Evolutionary conservation across 2,888 invertebrate species (phyloP).

Genomic region (Keiferia lycopersicella): DNA sequence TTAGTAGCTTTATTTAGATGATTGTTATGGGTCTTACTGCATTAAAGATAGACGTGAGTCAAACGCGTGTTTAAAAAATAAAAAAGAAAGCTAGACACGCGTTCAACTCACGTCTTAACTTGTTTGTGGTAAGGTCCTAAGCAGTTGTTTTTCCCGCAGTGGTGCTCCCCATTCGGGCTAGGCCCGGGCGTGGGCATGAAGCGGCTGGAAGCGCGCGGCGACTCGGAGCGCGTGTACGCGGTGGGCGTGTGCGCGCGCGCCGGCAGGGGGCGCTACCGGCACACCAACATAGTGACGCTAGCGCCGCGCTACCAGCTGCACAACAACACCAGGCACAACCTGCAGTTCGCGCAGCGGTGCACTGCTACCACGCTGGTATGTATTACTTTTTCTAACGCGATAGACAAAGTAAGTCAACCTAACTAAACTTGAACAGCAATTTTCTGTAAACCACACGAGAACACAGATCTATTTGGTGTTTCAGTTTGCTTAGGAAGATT

Average conservation of each 20-base stretch:
- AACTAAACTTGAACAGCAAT: no score
- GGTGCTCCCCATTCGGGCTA: slow-evolving; percentile 93
- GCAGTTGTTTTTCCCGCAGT: slow-evolving; percentile 69
- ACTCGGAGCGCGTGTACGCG: slow-evolving; percentile 85
- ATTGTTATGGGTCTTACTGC: no score
- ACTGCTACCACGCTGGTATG: slow-evolving; percentile 87
- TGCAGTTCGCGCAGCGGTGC: slow-evolving; percentile 95
- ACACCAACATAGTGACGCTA: slow-evolving; percentile 95
- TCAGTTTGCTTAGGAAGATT: no score
- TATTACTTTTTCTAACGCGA: slow-evolving; percentile 30
- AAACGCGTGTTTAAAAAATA: no score
- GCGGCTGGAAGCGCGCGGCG: slow-evolving; percentile 74
- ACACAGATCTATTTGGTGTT: no score
- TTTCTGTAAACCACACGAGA: no score
- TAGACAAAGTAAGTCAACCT: no score
- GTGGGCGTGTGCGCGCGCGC: slow-evolving; percentile 94
- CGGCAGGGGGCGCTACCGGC: slow-evolving; percentile 93
- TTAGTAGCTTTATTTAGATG: no score
- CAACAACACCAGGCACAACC: slow-evolving; percentile 89
- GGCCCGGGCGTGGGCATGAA: slow-evolving; percentile 89
- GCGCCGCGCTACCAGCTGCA: slow-evolving; percentile 96
- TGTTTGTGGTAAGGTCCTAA: no score
- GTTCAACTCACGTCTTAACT: no score
- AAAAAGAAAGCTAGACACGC: no score
- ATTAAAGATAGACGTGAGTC: no score